Conservation (phyloP, 2,888 invertebrate species). For the Drosophila pseudotalamancana region DNA sequence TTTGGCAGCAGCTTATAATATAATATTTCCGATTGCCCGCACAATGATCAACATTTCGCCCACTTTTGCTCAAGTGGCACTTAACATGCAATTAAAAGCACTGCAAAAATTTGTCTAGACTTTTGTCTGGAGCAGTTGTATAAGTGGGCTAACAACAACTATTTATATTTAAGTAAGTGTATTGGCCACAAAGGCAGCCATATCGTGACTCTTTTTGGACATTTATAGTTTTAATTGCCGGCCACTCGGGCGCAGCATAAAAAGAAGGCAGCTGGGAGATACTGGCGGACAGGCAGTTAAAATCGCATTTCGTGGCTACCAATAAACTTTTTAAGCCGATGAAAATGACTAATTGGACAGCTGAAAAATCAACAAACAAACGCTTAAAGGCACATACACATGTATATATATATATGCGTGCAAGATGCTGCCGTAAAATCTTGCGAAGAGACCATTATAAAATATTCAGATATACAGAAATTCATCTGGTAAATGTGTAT, state of each 20-base stretch:
- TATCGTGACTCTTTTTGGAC: constrained; percentile 39
- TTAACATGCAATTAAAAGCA: constrained; percentile 66
- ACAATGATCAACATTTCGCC: constrained; percentile 34
- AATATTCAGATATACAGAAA: constrained; percentile 14
- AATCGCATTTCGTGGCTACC: constrained; percentile 58
- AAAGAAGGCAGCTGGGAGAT: constrained; percentile 19
- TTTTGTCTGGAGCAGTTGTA: constrained; percentile 28
- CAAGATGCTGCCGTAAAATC: constrained; percentile 31
- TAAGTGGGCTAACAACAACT: constrained; percentile 39
- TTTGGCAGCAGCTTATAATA: constrained; percentile 6
- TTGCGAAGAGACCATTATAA: constrained; percentile 37
- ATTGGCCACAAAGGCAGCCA: constrained; percentile 47
- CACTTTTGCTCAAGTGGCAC: constrained; percentile 39
- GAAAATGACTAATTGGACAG: constrained; percentile 76
- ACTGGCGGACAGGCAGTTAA: constrained; percentile 45
- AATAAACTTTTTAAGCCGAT: constrained; percentile 60
- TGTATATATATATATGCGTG: neutral
- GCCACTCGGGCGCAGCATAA: constrained; percentile 29
- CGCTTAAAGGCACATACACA: constrained; percentile 29
- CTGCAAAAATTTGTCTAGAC: constrained; percentile 61
- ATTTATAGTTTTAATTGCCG: constrained; percentile 52
- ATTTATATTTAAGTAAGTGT: constrained; percentile 30
- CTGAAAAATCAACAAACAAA: constrained; percentile 68
- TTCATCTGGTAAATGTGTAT: neutral
- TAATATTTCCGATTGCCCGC: constrained; percentile 21